These are phyloP conservation scores for Bathybates hornii DNA, from an alignment of 2,113 vertebrate genomes.

Conservation along the genomic window DNA sequence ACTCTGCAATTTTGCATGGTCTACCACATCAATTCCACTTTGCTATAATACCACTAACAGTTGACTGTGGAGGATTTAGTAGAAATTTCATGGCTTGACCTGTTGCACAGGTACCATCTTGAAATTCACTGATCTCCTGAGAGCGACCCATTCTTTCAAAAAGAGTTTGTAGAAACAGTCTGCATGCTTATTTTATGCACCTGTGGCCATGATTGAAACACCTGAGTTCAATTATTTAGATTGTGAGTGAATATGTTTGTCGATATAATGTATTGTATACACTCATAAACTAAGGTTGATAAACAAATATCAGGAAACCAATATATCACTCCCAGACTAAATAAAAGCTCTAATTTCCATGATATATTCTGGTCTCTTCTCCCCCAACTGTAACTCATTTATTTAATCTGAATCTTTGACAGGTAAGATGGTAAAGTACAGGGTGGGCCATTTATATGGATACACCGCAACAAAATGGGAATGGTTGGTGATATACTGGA, in stretches of 20 bases:
- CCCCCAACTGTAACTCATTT: neutral
- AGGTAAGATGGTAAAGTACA: neutral
- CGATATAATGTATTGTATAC: neutral
- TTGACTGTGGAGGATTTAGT: neutral
- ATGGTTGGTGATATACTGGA: neutral
- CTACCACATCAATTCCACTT: neutral
- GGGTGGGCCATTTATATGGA: accelerated
- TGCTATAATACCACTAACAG: neutral
- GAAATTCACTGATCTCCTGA: neutral
- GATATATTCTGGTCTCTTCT: neutral
- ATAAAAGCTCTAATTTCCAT: neutral
- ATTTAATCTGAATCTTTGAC: neutral
- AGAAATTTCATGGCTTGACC: neutral
- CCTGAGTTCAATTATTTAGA: neutral
- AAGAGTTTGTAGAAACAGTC: neutral
- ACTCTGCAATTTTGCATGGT: neutral
- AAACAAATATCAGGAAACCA: neutral
- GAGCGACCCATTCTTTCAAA: neutral
- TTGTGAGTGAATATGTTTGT: neutral
- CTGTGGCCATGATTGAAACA: neutral
- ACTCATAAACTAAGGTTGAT: neutral
- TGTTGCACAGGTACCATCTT: neutral
- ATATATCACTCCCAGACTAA: neutral
- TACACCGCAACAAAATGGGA: neutral
- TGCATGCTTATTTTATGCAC: neutral